These are phyloP conservation scores for Colossoma macropomum DNA, from an alignment of 2,113 vertebrate genomes.

Conservation along the genomic window DNA sequence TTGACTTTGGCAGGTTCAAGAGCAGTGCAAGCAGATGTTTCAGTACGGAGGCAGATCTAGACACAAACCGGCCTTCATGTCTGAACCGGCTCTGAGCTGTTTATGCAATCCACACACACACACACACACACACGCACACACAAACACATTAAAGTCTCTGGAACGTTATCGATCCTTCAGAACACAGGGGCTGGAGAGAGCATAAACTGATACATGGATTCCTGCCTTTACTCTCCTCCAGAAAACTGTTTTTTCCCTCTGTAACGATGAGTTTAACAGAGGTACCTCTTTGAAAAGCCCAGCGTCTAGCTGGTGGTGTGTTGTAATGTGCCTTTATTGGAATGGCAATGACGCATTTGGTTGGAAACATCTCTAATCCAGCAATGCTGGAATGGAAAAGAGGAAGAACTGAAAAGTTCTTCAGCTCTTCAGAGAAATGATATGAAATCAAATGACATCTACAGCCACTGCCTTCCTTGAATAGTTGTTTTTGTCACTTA, in stretches of 20 bases:
- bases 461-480: neutral
- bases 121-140: constrained; percentile 10
- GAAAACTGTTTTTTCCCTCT: neutral
- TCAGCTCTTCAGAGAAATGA: neutral
- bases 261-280: constrained; percentile 40
- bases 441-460: neutral
- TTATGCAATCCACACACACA: constrained; percentile 82
- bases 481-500: neutral
- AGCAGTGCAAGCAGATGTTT: constrained; percentile 80
- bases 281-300: neutral
- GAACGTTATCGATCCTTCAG: constrained; percentile 80
- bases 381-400: neutral
- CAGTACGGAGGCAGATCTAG: constrained; percentile 76
- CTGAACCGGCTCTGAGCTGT: constrained; percentile 80
- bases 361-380: neutral
- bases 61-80: constrained; percentile 68
- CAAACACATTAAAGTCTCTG: constrained; percentile 44
- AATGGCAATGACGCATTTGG: neutral
- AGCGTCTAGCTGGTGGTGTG: neutral
- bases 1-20: constrained; percentile 72
- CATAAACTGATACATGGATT: constrained; percentile 73
- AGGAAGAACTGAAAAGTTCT: neutral
- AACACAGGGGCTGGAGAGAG: constrained; percentile 73
- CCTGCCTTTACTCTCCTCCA: constrained; percentile 42
- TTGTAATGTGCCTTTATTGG: constrained; percentile 1